phyloP scores from a whole-genome alignment of 2,797 vertebrate genomes.

The Choloepus didactylus region DNA sequence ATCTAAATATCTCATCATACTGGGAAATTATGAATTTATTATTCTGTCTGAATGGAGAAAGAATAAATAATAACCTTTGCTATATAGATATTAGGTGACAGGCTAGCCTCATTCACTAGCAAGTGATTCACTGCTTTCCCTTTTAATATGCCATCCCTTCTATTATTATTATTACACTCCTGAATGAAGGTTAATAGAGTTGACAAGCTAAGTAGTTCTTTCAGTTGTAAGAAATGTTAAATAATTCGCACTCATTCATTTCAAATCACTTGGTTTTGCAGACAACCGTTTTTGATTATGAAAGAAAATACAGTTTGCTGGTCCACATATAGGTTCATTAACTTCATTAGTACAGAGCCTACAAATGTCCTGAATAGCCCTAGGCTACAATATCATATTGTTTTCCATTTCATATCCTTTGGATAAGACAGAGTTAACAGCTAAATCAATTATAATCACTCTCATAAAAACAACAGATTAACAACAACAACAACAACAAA shows the following conservation, averaged over 20 bases:
- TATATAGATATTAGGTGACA: neutral
- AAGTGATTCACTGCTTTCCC: neutral
- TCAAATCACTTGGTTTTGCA: constrained; percentile 39
- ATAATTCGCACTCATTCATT: constrained; percentile 15
- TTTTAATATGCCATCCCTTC: neutral
- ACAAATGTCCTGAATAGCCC: constrained; percentile 10
- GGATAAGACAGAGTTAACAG: neutral
- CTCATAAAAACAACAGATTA: neutral
- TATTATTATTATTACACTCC: neutral
- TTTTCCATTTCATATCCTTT: constrained; percentile 12
- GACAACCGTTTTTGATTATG: constrained; percentile 4
- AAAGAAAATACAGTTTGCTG: constrained; percentile 48
- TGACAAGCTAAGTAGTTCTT: constrained; percentile 30
- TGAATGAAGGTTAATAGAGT: constrained; percentile 8
- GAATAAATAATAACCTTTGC: neutral
- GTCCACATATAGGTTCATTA: constrained; percentile 12
- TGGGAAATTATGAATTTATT: neutral
- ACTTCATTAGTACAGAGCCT: neutral
- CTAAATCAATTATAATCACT: constrained; percentile 23
- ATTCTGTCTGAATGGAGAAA: neutral
- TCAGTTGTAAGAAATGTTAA: neutral
- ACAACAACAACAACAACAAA: no score
- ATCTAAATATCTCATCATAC: constrained; percentile 14
- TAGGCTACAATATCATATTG: neutral
- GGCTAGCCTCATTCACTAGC: neutral